Evolutionary conservation across 2,888 invertebrate genomes (phyloP).

Genomic region (Andrena hattorfiana): DNA sequence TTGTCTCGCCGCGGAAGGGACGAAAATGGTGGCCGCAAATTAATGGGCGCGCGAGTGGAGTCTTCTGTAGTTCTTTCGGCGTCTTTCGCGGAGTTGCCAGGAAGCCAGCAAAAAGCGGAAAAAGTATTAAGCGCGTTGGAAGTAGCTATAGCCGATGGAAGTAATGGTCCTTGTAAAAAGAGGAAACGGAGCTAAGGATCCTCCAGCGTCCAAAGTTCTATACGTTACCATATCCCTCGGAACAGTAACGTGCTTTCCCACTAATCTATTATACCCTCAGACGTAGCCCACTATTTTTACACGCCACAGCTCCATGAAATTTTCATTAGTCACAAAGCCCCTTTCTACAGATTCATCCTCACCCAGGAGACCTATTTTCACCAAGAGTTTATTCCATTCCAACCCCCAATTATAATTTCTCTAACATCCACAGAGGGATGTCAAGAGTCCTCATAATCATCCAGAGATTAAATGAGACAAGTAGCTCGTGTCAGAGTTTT

Average conservation of each 20-base stretch:
- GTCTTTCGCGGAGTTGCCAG: slow-evolving; percentile 55
- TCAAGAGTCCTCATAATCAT: slow-evolving; percentile 16
- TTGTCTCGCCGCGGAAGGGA: slow-evolving; percentile 28
- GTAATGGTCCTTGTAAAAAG: slow-evolving; percentile 61
- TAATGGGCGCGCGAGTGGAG: slow-evolving; percentile 58
- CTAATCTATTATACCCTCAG: slow-evolving; percentile 39
- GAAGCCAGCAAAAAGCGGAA: slow-evolving; percentile 52
- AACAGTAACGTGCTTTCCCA: slow-evolving; percentile 46
- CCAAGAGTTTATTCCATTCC: no score
- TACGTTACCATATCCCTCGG: slow-evolving; percentile 52
- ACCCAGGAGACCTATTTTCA: no score
- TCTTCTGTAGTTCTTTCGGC: slow-evolving; percentile 58
- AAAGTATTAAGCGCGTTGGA: slow-evolving; percentile 62
- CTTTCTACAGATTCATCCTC: not conserved
- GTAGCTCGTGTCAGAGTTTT: slow-evolving; percentile 14
- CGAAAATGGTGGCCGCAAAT: slow-evolving; percentile 46
- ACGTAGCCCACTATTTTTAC: slow-evolving; percentile 18
- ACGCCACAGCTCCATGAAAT: slow-evolving; percentile 10
- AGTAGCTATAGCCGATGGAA: slow-evolving; percentile 53
- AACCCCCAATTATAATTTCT: no score
- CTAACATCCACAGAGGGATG: not conserved
- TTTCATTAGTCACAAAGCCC: slow-evolving; percentile 32
- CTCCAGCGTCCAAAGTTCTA: slow-evolving; percentile 37
- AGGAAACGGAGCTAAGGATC: slow-evolving; percentile 47
- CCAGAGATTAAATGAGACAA: slow-evolving; percentile 13